A percentile compares a stretch with the other conserved stretches of the same genome.
phyloP scores from a whole-genome alignment of 2,113 vertebrate species.

The Dipodomys merriami region DNA sequence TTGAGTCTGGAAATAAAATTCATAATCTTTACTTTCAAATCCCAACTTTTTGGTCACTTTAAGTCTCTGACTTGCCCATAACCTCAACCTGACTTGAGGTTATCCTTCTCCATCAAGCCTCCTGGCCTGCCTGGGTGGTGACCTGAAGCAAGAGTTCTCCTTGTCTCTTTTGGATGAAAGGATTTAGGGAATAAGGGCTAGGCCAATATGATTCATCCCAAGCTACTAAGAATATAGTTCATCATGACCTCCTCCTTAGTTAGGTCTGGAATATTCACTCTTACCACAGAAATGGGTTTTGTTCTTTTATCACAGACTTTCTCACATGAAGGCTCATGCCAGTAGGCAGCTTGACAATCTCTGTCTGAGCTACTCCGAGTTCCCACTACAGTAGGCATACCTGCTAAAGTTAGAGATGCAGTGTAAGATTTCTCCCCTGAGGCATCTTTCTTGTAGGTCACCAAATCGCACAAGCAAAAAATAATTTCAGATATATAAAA shows the following conservation, averaged over 20 bases:
- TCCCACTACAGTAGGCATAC: no score
- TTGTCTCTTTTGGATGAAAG: not conserved
- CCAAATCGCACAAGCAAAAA: not conserved
- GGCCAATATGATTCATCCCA: not conserved
- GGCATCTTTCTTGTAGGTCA: not conserved
- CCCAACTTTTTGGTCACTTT: not conserved
- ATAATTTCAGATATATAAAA: not conserved
- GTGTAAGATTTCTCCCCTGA: not conserved
- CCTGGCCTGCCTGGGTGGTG: not conserved
- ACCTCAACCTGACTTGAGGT: not conserved
- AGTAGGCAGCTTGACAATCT: no score
- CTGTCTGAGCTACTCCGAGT: not conserved
- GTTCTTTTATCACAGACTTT: not conserved
- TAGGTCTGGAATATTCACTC: not conserved
- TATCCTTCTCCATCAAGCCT: not conserved
- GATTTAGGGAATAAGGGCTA: not conserved
- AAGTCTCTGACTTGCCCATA: not conserved
- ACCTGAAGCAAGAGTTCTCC: not conserved
- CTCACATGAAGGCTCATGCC: not conserved
- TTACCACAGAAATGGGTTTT: not conserved
- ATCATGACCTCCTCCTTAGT: not conserved
- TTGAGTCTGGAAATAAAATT: not conserved
- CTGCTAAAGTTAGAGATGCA: not conserved
- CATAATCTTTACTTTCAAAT: not conserved
- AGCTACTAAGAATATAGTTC: not conserved